Percentiles rank a stretch among this genome's conserved stretches.
Evolutionary conservation across 2,797 vertebrate species (phyloP).

Genomic region (Urophycis tenuis): DNA sequence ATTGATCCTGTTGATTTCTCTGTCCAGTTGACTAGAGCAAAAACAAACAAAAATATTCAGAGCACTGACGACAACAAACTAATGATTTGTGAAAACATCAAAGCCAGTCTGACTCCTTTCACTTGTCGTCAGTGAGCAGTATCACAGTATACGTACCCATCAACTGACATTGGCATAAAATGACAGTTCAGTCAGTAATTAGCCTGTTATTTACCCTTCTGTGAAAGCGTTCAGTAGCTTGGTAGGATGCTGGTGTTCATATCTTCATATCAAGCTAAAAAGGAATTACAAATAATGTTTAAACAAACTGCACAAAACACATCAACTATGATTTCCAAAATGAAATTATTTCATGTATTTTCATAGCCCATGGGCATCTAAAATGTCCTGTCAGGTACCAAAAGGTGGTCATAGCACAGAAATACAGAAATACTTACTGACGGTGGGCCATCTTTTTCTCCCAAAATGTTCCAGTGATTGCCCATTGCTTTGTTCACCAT

Average conservation of each 20-base stretch:
- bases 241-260: background rate
- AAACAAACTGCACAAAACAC: background rate
- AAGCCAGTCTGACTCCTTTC: background rate
- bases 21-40: background rate
- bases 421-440: conserved; percentile 31
- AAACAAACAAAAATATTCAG: background rate
- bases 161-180: background rate
- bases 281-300: background rate
- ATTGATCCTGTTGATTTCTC: background rate
- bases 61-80: background rate
- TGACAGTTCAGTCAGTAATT: background rate
- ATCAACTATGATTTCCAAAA: background rate
- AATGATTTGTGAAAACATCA: background rate
- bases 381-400: background rate
- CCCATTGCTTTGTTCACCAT: conserved; percentile 71
- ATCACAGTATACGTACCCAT: background rate
- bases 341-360: background rate
- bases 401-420: background rate
- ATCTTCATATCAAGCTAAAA: background rate
- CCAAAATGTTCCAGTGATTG: conserved; percentile 57
- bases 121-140: background rate
- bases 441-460: background rate
- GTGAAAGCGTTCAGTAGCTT: background rate
- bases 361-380: background rate
- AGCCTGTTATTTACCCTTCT: background rate